Conservation (phyloP, 2,797 vertebrate species). For the Podargus strigoides region DNA sequence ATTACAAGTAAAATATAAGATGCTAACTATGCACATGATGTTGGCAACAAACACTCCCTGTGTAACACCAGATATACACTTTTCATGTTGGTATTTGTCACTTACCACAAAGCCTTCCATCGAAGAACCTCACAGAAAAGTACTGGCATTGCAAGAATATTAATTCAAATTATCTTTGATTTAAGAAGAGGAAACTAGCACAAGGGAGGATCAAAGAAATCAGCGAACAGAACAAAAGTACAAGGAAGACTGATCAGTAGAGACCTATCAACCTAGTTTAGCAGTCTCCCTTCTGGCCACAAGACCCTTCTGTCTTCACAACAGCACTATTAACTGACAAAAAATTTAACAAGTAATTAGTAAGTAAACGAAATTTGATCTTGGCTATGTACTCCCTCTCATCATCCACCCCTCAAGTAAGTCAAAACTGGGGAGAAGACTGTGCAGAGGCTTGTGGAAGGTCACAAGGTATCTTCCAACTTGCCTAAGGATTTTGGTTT, state of each 20-base stretch:
- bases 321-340: not conserved
- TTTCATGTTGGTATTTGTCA: not conserved
- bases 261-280: not conserved
- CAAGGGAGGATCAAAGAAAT: not conserved
- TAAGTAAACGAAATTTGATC: not conserved
- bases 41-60: not conserved
- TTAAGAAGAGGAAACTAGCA: not conserved
- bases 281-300: not conserved
- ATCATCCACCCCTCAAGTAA: not conserved
- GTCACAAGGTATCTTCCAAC: not conserved
- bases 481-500: not conserved
- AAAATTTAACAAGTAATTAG: not conserved
- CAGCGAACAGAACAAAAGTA: not conserved
- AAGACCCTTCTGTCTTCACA: not conserved
- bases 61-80: not conserved
- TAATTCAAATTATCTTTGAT: not conserved
- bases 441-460: not conserved
- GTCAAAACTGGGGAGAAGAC: not conserved
- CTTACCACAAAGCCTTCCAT: not conserved
- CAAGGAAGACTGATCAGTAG: not conserved
- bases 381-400: not conserved
- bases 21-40: not conserved
- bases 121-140: not conserved
- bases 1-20: slow-evolving; percentile 1
- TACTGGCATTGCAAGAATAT: not conserved